Base-by-base conservation (phyloP, 1,140 invertebrate species). In the Lucilia sericata region DNA sequence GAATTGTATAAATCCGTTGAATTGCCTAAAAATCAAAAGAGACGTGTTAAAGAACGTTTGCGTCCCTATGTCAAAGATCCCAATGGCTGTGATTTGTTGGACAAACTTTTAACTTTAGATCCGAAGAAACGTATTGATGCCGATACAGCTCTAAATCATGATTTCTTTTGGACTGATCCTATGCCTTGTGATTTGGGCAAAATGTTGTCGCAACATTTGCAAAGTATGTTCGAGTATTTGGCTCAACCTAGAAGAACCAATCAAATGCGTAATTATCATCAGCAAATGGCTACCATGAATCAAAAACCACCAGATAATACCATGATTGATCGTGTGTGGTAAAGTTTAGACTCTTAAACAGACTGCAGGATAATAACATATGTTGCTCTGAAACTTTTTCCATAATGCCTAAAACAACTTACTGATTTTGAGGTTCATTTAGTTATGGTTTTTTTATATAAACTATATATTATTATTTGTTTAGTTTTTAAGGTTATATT, bases 121-220 rank as follows among this genome's bases (percentile, higher is more conserved):
- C 99, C 99, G 0, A 94, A 94, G 0, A 98, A 98, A 91, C 92
- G 99, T 86, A 95, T 95, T 47, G 97, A 99, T 91, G 95, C 97
- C 0, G 98, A 99, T 88, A 95, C 95, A 1, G 98, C 98, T 0
- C 90, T 99, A 1, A 98, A 99, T 92, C 98, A 99, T 87, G 98
- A 99, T 88, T 99, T 99, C 91, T 99, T 99, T 91, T 99, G 98
- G 97, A 97, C 95, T 2, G 98, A 99, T 90, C 98, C 99, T 42
- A 96, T 98, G 95, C 98, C 98, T 0, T 95, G 95, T 88, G 97
- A 98, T 88, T 92, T 99, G 2, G 96, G 94, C 36, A 97, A 96
- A 92, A 99, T 99, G 97, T 91, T 99, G 75, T 96, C 96, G 0
- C 96, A 98, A 87, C 97, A 98, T 89, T 95, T 95, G 0, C 97